Evolutionary conservation across 2,888 invertebrate species (phyloP), one percentile per base, ranked within the genome.

Genomic region (Cryptocephalus moraei): DNA sequence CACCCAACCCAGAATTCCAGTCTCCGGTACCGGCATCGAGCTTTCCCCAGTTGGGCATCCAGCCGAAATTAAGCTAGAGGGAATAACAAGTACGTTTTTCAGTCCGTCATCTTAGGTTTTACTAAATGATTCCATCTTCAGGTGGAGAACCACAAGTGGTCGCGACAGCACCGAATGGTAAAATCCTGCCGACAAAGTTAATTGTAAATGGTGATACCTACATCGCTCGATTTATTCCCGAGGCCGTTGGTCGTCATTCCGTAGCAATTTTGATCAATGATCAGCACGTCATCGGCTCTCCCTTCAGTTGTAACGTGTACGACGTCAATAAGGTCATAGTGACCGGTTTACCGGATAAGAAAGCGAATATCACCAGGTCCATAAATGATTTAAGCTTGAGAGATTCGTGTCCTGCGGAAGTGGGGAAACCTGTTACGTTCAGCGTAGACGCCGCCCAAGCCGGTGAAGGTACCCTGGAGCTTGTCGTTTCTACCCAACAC

Each of bases 401-500:
- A 71, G 76, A 62, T 53, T 32, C 57, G 8, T 58, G 69, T 64
- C 33, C 77, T 66, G 53, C 78, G 63, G 82, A 85, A 67, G 77
- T 91, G 9, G 90, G 90, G 4, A 85, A 89, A 60, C 88, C 91
- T 0, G 86, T 91, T 1, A 92, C 91, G 0, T 92, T 92, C 67
- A 89, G 89, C 57, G 94, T 95, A 33, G 94, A 95, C 71, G 93
- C 94, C 1, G 91, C 91, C 0, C 89, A 91, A 61, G 94, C 95
- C 2, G 95, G 95, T 0, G 91, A 93, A 68, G 95, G 42, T 42
- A 92, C 91, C 0, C 73, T 93, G 4, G 93, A 93, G 63, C 74
- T 94, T 11, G 92, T 93, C 0, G 92, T 94, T 1, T 91, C 91
- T 42, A 93, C 92, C 0, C 82, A 83, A 55, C 88, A 89, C 12